Percentiles rank a stretch among this genome's conserved stretches.
Evolutionary conservation across 2,797 vertebrate genomes (phyloP).

Genomic region (Lacerta agilis): DNA sequence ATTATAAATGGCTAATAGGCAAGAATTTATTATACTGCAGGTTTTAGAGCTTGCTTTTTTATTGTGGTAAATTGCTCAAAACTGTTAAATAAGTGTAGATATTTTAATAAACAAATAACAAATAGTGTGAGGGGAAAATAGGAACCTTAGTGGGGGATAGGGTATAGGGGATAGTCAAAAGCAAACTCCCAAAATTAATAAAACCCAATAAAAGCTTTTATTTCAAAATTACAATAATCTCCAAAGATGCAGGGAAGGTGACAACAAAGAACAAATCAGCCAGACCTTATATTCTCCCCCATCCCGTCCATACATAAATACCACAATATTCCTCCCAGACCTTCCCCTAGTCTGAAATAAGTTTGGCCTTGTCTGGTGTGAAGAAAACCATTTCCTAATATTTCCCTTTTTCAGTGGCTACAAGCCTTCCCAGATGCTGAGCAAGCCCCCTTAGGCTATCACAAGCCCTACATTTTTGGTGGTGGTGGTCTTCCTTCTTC

Average conservation of each 20-base stretch:
- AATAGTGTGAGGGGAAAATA: no score
- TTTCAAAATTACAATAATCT: background rate
- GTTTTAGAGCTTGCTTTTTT: no score
- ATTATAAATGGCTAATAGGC: no score
- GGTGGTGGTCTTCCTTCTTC: no score
- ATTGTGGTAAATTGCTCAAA: no score
- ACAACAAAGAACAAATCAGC: background rate
- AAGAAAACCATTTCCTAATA: background rate
- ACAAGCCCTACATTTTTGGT: background rate
- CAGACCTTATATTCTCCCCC: no score
- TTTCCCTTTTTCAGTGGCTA: background rate
- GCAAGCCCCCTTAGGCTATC: no score
- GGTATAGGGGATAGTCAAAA: background rate
- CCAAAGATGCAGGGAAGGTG: background rate
- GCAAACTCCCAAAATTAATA: background rate
- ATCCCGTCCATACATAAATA: background rate
- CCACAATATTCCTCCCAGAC: background rate
- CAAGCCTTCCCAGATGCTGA: background rate
- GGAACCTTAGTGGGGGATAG: no score
- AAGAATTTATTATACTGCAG: no score
- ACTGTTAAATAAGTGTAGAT: no score
- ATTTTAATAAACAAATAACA: no score
- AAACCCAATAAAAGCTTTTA: conserved; percentile 1
- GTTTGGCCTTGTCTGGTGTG: background rate
- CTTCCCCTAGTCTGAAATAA: background rate